Evolutionary conservation across 2,888 invertebrate genomes (phyloP).

Genomic region (Conops quadrifasciatus): DNA sequence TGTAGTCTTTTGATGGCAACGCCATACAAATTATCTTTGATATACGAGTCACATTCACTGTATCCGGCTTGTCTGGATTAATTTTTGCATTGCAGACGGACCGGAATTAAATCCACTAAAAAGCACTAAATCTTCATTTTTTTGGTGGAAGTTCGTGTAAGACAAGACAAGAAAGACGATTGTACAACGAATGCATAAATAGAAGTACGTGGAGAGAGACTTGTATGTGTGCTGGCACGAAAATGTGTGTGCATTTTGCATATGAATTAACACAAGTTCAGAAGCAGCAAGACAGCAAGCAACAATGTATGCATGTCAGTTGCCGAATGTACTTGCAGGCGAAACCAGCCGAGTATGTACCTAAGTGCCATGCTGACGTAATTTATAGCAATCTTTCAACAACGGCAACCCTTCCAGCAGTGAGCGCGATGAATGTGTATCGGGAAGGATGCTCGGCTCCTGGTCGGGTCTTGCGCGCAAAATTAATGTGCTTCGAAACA

Average conservation of each 20-base stretch:
- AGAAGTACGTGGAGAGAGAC: not conserved
- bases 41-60: constrained; percentile 4
- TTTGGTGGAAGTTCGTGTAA: constrained; percentile 12
- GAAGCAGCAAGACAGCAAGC: constrained; percentile 16
- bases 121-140: constrained; percentile 22
- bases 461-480: constrained; percentile 1
- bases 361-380: constrained; percentile 23
- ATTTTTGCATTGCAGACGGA: constrained; percentile 19
- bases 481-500: constrained; percentile 26
- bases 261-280: constrained; percentile 11
- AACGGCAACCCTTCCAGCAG: constrained; percentile 5
- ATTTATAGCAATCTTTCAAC: constrained; percentile 25
- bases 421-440: not conserved
- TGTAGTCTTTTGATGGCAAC: not conserved
- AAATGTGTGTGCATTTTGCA: not conserved
- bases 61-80: constrained; percentile 9
- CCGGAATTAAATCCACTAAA: constrained; percentile 24
- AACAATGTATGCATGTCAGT: constrained; percentile 23
- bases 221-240: no score
- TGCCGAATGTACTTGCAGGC: constrained; percentile 15
- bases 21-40: not conserved
- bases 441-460: not conserved
- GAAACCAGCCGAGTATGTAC: constrained; percentile 25
- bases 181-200: not conserved
- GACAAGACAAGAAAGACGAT: constrained; percentile 21